Percentiles rank a stretch among this genome's conserved stretches.
Conservation (phyloP, 2,113 vertebrate species). For the Phylloscopus trochiloides region DNA sequence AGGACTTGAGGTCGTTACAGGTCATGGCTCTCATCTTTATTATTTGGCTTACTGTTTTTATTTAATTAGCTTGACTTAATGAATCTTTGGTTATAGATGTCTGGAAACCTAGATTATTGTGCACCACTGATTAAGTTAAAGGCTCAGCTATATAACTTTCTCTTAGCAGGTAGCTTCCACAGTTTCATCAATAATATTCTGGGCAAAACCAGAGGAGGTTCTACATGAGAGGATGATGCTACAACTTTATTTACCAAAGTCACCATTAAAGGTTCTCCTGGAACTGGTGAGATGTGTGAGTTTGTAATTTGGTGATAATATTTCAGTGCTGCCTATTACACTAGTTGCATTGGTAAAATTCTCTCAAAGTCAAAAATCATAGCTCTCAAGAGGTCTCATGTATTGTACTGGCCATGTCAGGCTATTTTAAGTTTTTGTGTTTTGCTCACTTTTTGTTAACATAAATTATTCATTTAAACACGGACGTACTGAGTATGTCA, state of each 20-base stretch:
- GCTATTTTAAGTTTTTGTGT: background rate
- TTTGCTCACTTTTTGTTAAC: background rate
- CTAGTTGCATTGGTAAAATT: background rate
- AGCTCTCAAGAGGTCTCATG: background rate
- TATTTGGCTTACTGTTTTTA: constrained; percentile 74
- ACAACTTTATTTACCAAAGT: background rate
- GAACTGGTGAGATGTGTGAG: background rate
- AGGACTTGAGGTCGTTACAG: constrained; percentile 59
- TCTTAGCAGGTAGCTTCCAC: background rate
- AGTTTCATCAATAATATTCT: background rate
- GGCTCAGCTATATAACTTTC: background rate
- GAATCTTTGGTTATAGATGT: constrained; percentile 60
- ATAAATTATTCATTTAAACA: background rate
- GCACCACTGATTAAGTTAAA: background rate
- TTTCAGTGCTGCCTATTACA: background rate
- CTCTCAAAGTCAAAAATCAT: background rate
- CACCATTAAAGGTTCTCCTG: background rate
- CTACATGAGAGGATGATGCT: background rate
- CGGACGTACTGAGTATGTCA: background rate
- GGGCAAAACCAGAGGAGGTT: background rate
- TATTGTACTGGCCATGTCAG: background rate
- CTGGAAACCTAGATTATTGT: background rate
- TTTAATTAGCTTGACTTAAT: constrained; percentile 72
- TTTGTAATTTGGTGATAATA: background rate
- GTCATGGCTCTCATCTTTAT: constrained; percentile 71